phyloP scores from a whole-genome alignment of 2,888 invertebrate genomes.

The Phasia obesa region DNA sequence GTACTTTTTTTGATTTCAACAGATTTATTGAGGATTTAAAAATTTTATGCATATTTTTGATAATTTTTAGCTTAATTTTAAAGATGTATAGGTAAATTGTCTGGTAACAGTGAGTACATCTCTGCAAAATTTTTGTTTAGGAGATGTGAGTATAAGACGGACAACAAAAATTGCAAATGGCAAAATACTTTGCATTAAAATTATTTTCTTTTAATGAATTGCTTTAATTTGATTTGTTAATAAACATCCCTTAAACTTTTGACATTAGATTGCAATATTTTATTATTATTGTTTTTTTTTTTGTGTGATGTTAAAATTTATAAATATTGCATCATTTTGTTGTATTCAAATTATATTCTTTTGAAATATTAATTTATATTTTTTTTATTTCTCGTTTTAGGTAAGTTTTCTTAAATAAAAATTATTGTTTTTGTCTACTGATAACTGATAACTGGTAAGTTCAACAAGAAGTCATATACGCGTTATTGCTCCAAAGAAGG shows the following conservation, averaged over 20 bases:
- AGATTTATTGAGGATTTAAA: too few relatives aligned
- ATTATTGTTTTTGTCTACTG: background rate
- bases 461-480: background rate
- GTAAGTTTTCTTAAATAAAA: slow-evolving; percentile 45
- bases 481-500: too few relatives aligned
- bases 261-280: background rate
- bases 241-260: background rate
- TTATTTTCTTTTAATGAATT: slow-evolving; percentile 18
- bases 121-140: too few relatives aligned
- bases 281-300: too few relatives aligned
- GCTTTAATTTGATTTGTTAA: slow-evolving; percentile 28
- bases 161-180: too few relatives aligned
- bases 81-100: too few relatives aligned
- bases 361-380: slow-evolving; percentile 1
- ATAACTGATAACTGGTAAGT: slow-evolving; percentile 44
- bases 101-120: too few relatives aligned
- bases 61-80: too few relatives aligned
- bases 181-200: slow-evolving; percentile 22
- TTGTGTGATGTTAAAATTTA: background rate
- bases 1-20: too few relatives aligned
- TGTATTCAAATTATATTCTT: slow-evolving; percentile 4
- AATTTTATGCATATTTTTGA: too few relatives aligned
- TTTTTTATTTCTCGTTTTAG: slow-evolving; percentile 44
- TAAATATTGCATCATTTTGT: slow-evolving; percentile 30
- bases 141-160: too few relatives aligned